These are phyloP conservation scores for Apostichopus parvimensis DNA, from an alignment of 35 echinoderm and acorn worm genomes.

Conservation along the genomic window DNA sequence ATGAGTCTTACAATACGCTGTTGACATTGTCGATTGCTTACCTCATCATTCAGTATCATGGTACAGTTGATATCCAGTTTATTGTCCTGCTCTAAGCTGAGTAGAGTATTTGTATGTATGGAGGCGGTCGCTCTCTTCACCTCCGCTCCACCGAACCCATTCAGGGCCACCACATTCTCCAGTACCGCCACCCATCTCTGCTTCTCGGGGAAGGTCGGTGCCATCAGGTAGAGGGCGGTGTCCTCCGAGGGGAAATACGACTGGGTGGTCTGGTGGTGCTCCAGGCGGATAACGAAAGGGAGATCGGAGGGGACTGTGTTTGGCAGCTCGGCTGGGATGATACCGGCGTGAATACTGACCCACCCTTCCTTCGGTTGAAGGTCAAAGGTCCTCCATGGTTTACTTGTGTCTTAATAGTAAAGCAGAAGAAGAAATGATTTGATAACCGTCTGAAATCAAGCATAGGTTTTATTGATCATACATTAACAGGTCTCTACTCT, in stretches of 20 bases:
- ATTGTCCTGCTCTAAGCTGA: conserved; percentile 77
- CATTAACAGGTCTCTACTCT: too few species aligned
- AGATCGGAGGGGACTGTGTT: conserved; percentile 88
- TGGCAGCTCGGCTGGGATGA: conserved; percentile 71
- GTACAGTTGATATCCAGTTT: conserved; percentile 95
- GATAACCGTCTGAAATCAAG: too few species aligned
- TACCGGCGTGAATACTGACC: conserved; percentile 83
- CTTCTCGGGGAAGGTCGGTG: conserved; percentile 85
- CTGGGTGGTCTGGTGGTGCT: conserved; percentile 62
- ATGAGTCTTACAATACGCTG: too few species aligned
- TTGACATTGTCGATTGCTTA: conserved; percentile 19
- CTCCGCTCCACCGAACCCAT: conserved; percentile 25
- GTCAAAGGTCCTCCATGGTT: conserved; percentile 68
- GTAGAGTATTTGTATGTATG: conserved; percentile 78
- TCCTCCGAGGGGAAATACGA: conserved; percentile 87
- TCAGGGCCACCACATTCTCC: conserved; percentile 25
- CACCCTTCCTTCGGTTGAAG: conserved; percentile 81
- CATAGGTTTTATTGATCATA: too few species aligned
- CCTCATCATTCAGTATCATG: conserved; percentile 73
- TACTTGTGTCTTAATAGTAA: conserved; percentile 30
- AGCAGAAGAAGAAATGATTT: not conserved
- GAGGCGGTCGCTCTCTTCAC: conserved; percentile 31
- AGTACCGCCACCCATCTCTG: conserved; percentile 84
- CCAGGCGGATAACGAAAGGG: conserved; percentile 75
- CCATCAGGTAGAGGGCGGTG: conserved; percentile 83